Conservation (phyloP, 2,888 invertebrate genomes). For the Mycalesis mineus region DNA sequence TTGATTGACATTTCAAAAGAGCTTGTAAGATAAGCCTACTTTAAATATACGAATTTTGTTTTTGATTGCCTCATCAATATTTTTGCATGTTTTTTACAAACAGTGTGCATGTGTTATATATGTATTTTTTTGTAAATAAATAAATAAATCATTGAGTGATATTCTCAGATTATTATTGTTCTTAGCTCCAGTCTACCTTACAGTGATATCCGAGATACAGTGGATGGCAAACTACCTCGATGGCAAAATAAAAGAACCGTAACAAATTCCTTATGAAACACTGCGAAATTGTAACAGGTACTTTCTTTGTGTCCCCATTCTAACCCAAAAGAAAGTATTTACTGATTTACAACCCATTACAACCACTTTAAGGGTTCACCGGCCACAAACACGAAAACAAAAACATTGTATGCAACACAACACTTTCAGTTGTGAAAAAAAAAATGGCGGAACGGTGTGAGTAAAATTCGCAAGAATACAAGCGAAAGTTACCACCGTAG, state of each 20-base stretch:
- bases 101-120: too few species aligned
- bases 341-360: slow-evolving; percentile 66
- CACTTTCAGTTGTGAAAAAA: too few species aligned
- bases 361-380: slow-evolving; percentile 49
- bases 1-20: too few species aligned
- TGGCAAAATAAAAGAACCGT: not conserved
- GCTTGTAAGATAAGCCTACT: too few species aligned
- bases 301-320: slow-evolving; percentile 36
- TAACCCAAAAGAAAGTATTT: slow-evolving; percentile 53
- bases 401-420: slow-evolving; percentile 35
- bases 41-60: too few species aligned
- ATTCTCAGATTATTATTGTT: too few species aligned
- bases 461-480: slow-evolving; percentile 51
- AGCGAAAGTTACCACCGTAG: slow-evolving; percentile 62
- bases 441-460: slow-evolving; percentile 57
- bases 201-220: too few species aligned
- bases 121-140: too few species aligned
- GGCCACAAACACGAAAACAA: slow-evolving; percentile 61
- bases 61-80: too few species aligned
- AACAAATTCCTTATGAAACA: not conserved
- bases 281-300: slow-evolving; percentile 64
- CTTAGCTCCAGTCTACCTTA: too few species aligned
- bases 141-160: too few species aligned
- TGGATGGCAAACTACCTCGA: not conserved
- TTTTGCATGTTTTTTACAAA: too few species aligned